Percentiles rank a stretch among this genome's conserved stretches.
Evolutionary conservation across 2,113 vertebrate genomes (phyloP).

Genomic region (Antigone vipio): DNA sequence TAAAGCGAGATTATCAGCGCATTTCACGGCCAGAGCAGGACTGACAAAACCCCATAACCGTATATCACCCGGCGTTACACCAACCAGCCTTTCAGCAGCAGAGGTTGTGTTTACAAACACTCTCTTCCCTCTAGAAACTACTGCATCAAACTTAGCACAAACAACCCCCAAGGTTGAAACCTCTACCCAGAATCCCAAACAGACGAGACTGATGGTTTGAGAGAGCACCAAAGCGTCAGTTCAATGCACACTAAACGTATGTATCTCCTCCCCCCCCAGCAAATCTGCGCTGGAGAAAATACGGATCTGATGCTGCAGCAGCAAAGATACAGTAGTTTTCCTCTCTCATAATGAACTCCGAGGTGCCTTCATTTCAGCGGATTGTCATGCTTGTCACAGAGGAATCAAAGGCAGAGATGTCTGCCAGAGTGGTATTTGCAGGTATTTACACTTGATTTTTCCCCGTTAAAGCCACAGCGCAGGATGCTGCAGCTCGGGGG

Average conservation of each 20-base stretch:
- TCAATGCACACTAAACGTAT: background rate
- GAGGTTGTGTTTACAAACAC: background rate
- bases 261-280: background rate
- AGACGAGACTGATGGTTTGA: background rate
- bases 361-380: background rate
- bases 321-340: background rate
- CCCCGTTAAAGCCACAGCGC: background rate
- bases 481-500: background rate
- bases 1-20: background rate
- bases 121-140: background rate
- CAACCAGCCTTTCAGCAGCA: background rate
- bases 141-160: background rate
- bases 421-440: background rate
- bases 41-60: background rate
- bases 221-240: background rate
- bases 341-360: background rate
- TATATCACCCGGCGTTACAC: background rate
- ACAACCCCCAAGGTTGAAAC: background rate
- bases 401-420: background rate
- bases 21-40: background rate
- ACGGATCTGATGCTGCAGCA: background rate
- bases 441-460: background rate
- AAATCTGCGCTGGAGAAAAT: background rate
- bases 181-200: background rate
- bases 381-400: background rate